Conservation (phyloP, 2,113 vertebrate species). For the Toxotes jaculatrix region DNA sequence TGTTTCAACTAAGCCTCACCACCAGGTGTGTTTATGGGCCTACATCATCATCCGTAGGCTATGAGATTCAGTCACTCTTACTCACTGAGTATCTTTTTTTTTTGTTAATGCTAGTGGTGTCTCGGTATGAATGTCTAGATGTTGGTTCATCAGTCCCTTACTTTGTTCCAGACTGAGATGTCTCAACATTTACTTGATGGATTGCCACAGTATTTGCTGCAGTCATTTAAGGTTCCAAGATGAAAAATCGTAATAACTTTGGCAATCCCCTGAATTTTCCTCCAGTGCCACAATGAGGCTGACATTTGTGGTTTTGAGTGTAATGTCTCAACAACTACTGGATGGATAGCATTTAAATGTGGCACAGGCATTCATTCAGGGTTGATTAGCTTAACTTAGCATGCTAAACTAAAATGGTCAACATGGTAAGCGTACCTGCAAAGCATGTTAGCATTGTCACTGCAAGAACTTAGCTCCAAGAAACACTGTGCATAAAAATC, state of each 20-base stretch:
- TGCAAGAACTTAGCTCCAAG: too few species aligned
- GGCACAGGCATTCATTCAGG: too few species aligned
- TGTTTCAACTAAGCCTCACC: constrained; percentile 2
- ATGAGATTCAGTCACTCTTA: neutral
- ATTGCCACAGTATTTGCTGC: neutral
- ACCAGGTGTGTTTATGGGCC: constrained; percentile 21
- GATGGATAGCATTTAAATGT: too few species aligned
- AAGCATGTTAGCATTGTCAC: neutral
- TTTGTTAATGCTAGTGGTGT: neutral
- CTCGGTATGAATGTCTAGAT: neutral
- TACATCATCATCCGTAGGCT: neutral
- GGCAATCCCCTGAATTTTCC: neutral
- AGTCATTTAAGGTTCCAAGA: neutral
- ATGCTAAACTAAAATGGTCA: neutral
- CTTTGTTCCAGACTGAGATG: neutral
- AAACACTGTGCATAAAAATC: neutral
- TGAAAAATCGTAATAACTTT: neutral
- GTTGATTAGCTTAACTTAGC: neutral
- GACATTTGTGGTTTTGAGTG: too few species aligned
- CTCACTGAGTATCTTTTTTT: neutral
- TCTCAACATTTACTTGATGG: neutral
- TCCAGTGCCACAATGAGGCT: neutral
- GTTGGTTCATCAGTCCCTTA: neutral
- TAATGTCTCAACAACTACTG: too few species aligned
- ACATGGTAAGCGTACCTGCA: neutral